phyloP scores from a whole-genome alignment of 2,888 invertebrate genomes.

The Orthosia cruda region DNA sequence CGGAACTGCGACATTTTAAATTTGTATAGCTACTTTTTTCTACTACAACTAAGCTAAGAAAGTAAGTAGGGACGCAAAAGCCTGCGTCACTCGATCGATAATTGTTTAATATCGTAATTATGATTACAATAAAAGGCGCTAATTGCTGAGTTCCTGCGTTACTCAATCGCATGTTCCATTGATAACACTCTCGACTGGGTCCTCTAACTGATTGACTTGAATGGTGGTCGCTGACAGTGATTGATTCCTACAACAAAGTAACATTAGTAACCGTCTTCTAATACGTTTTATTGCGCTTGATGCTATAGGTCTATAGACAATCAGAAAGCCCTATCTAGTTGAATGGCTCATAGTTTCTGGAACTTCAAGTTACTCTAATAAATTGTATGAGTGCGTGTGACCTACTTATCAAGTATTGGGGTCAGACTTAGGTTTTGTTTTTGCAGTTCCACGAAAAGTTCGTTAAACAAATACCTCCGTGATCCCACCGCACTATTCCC shows the following conservation, averaged over 20 bases:
- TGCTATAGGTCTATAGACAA: constrained; percentile 9
- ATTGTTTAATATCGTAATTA: constrained; percentile 64
- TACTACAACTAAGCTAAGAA: neutral
- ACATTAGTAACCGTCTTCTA: constrained; percentile 25
- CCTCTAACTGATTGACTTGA: constrained; percentile 54
- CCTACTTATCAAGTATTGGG: neutral
- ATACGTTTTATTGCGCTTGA: constrained; percentile 33
- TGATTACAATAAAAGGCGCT: constrained; percentile 69
- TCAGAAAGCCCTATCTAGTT: constrained; percentile 6
- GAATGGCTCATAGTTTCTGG: constrained; percentile 5
- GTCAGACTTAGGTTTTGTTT: neutral
- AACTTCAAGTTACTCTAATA: constrained; percentile 2
- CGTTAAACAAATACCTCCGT: neutral
- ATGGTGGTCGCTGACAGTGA: constrained; percentile 54
- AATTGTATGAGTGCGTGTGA: neutral
- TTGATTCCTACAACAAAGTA: constrained; percentile 46
- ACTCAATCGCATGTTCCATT: constrained; percentile 71
- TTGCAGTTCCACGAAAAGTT: neutral
- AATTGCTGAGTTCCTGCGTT: constrained; percentile 73
- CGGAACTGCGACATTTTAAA: neutral
- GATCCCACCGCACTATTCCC: too few species aligned
- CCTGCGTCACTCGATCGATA: constrained; percentile 49
- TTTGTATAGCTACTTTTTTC: neutral
- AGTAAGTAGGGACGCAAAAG: constrained; percentile 21
- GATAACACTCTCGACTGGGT: constrained; percentile 38